Evolutionary conservation across 1,140 invertebrate species (phyloP).

Genomic region (Habropoda laboriosa): DNA sequence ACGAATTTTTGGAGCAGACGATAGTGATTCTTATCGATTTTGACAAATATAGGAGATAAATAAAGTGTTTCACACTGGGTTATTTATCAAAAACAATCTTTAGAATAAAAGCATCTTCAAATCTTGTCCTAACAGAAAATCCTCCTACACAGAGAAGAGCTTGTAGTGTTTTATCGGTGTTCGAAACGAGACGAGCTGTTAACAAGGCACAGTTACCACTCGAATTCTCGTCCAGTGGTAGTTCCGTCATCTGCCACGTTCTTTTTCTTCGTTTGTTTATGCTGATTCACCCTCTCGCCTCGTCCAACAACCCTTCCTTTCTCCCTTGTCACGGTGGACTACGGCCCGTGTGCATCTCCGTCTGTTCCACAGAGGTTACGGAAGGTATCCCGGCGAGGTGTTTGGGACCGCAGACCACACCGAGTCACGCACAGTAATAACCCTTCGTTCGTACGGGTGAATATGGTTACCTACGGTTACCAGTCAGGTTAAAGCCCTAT

Average conservation of each 20-base stretch:
- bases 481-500: conserved; percentile 71
- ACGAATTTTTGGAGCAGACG: background rate
- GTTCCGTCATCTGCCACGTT: conserved; percentile 22
- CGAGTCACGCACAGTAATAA: conserved; percentile 78
- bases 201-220: conserved; percentile 57
- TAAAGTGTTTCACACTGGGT: too few relatives aligned
- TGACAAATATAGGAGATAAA: background rate
- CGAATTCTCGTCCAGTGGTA: conserved; percentile 18
- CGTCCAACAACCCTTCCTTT: background rate
- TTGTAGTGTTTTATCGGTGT: conserved; percentile 38
- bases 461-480: conserved; percentile 72
- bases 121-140: background rate
- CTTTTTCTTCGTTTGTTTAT: background rate
- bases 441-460: conserved; percentile 76
- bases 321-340: background rate
- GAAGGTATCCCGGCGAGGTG: conserved; percentile 70
- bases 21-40: background rate
- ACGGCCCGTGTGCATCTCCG: background rate
- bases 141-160: background rate
- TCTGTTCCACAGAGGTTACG: too few relatives aligned
- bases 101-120: too few relatives aligned
- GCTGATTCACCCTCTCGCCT: background rate
- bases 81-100: too few relatives aligned
- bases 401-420: conserved; percentile 80
- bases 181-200: conserved; percentile 65